A percentile compares a stretch with the other conserved stretches of the same genome.
These are phyloP conservation scores for Scolopax bukidnonensis DNA, from an alignment of 2,797 vertebrate genomes.

Conservation along the genomic window DNA sequence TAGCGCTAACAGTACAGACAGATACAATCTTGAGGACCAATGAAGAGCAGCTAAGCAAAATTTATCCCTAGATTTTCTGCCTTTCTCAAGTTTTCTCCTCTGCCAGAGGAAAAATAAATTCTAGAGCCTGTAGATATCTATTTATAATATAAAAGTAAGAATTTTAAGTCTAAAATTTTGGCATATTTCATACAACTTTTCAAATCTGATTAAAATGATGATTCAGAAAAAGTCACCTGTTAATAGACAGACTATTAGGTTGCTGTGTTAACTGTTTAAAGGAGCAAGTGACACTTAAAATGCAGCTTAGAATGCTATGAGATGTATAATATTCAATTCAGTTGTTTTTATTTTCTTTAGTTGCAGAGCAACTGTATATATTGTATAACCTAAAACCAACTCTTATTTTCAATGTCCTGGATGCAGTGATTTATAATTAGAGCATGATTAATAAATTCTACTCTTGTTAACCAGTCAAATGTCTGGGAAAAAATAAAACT, in stretches of 20 bases:
- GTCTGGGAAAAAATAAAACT: conserved; percentile 81
- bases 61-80: conserved; percentile 7
- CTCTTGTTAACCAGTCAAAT: conserved; percentile 77
- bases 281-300: conserved; percentile 59
- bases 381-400: conserved; percentile 82
- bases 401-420: conserved; percentile 82
- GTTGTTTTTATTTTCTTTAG: conserved; percentile 82
- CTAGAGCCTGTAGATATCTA: conserved; percentile 77
- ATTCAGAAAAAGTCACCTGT: not conserved
- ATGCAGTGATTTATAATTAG: conserved; percentile 86
- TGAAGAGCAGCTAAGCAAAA: conserved; percentile 55
- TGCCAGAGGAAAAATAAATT: conserved; percentile 58
- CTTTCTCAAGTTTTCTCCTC: conserved; percentile 59
- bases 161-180: conserved; percentile 60
- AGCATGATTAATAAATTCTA: conserved; percentile 82
- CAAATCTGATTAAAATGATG: conserved; percentile 18
- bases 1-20: conserved; percentile 37
- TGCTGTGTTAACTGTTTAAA: conserved; percentile 63
- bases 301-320: conserved; percentile 71
- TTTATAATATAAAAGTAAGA: conserved; percentile 73
- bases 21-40: conserved; percentile 46
- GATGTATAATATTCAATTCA: conserved; percentile 77
- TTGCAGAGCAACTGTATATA: conserved; percentile 94
- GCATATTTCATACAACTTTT: conserved; percentile 45
- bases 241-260: conserved; percentile 51